Conservation (phyloP, 2,888 invertebrate species). For the Enchytraeus crypticus region DNA sequence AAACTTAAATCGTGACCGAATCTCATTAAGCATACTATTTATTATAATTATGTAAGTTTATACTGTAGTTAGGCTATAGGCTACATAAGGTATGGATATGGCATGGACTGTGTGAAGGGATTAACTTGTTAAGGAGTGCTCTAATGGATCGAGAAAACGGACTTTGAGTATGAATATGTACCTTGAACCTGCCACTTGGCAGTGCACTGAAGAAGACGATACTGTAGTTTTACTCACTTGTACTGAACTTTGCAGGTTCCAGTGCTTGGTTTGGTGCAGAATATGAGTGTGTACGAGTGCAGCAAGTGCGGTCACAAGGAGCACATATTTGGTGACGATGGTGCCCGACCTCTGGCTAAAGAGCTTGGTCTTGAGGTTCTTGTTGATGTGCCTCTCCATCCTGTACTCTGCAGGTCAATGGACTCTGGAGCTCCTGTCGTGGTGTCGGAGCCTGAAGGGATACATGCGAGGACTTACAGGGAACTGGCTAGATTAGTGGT, state of each 20-base stretch:
- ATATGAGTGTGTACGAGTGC: slow-evolving; percentile 76
- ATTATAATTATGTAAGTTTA: no score
- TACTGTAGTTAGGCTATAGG: no score
- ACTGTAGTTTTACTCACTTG: neutral
- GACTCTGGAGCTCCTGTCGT: slow-evolving; percentile 70
- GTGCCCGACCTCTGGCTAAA: slow-evolving; percentile 52
- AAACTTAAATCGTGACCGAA: no score
- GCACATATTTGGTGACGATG: slow-evolving; percentile 65
- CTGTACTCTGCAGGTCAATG: slow-evolving; percentile 61
- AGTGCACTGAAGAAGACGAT: no score
- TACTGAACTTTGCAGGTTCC: slow-evolving; percentile 28
- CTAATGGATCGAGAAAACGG: no score
- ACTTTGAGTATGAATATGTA: no score
- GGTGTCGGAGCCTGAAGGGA: slow-evolving; percentile 55
- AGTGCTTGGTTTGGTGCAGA: slow-evolving; percentile 77
- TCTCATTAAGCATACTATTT: no score
- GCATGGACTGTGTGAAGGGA: no score
- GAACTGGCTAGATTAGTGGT: slow-evolving; percentile 16
- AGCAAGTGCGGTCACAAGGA: slow-evolving; percentile 66
- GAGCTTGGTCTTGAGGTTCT: slow-evolving; percentile 53
- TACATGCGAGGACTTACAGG: slow-evolving; percentile 26
- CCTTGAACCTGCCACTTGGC: no score
- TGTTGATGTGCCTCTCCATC: slow-evolving; percentile 65
- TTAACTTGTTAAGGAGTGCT: no score
- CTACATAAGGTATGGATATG: no score